Evolutionary conservation across 2,797 vertebrate species (phyloP), one percentile per base, ranked within the genome.

Genomic region (Lycodopsis pacificus): DNA sequence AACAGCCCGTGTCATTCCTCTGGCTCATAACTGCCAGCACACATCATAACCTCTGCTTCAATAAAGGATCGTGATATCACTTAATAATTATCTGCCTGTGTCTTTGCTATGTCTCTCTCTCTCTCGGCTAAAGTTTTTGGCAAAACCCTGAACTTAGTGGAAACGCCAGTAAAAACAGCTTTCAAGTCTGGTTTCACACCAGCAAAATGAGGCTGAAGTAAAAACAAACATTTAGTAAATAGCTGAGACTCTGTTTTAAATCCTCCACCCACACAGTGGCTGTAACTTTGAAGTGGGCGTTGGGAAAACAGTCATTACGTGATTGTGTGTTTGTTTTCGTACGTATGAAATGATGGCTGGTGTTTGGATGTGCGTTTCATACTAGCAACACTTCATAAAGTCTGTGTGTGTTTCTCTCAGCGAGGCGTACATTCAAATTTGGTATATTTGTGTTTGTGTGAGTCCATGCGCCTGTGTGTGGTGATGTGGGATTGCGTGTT

Each of bases 11-110:
- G 84, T 83, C 86, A 75, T 84, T 89, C 46, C 73, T 67, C 64
- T 74, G 65, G 77, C 84, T 86, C 87, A 85, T 83, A 84, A 82
- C 82, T 89, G 72, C 63, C 42, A 56, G 49, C 69, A 75, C 77
- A 83, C 74, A 80, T 85, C 82, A 83, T 88, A 81, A 88, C 81
- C 84, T 84, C 68, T 65, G 70, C 79, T 65, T 72, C 67, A 64
- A 49, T 67, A 76, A 77, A 70, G 25, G 1, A 20, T 15, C 22
- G 56, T 58, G 81, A 87, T 77, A 77, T 78, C 69, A 84, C 65
- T 58, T 65, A 68, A 79, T 69, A 51, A 85, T 80, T 63, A 84
- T 68, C 61, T 25, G 40, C 22, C 51, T 38, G n/a, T 71, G 69
- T 66, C 36, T 77, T 30, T 67, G 30, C 71, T 73, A 53, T n/a